Evolutionary conservation across 2,797 vertebrate species (phyloP).

Genomic region (Mormyrops boulengeri): DNA sequence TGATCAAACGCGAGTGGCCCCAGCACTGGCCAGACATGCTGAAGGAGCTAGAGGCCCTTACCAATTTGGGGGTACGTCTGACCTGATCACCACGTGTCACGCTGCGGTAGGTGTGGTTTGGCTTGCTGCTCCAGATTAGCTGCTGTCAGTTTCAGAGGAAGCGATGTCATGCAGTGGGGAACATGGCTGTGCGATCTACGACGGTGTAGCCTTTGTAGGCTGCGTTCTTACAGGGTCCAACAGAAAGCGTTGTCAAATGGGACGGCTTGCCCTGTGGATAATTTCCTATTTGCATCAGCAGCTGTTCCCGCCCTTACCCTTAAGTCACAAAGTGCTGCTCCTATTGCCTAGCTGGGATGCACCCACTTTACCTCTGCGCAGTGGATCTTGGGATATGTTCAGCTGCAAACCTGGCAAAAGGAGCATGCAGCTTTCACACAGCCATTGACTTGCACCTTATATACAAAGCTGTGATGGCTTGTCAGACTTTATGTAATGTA

Average conservation of each 20-base stretch:
- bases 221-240: not conserved
- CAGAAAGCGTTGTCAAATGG: not conserved
- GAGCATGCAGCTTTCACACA: not conserved
- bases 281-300: not conserved
- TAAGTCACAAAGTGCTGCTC: not conserved
- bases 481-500: not conserved
- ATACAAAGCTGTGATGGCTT: not conserved
- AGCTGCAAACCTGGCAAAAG: not conserved
- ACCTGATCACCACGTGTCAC: not conserved
- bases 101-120: not conserved
- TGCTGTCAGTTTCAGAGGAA: not conserved
- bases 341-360: not conserved
- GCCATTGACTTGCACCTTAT: not conserved
- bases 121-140: not conserved
- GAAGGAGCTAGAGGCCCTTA: conserved; percentile 84
- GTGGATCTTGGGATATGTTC: not conserved
- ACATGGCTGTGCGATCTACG: not conserved
- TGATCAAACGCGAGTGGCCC: conserved; percentile 98
- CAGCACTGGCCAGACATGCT: conserved; percentile 97
- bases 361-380: not conserved
- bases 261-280: not conserved
- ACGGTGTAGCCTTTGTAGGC: not conserved
- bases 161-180: not conserved
- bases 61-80: conserved; percentile 76
- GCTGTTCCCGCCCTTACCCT: not conserved